Percentiles rank a stretch among this genome's conserved stretches.
phyloP scores from a whole-genome alignment of 35 echinoderm and acorn worm species.

The Ophioderma brevispina region DNA sequence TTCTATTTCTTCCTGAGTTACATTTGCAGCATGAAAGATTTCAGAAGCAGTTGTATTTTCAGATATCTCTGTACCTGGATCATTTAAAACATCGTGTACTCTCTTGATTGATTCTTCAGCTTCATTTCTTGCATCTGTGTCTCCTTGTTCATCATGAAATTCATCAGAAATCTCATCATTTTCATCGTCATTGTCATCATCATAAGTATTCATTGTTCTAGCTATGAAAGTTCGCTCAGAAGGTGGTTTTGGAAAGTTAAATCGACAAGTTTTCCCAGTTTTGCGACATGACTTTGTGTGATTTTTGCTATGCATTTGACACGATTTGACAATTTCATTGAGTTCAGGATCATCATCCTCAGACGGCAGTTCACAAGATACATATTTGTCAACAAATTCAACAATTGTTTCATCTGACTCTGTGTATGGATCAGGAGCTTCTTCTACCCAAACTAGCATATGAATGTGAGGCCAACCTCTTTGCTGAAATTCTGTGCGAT shows the following conservation, averaged over 20 bases:
- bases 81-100: slow-evolving; percentile 30
- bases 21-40: not conserved
- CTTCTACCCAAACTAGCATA: slow-evolving; percentile 62
- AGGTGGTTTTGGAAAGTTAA: not conserved
- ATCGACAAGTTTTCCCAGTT: not conserved
- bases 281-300: not conserved
- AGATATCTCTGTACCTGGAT: not conserved
- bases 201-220: not conserved
- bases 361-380: slow-evolving; percentile 10
- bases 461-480: slow-evolving; percentile 59
- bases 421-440: slow-evolving; percentile 34
- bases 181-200: not conserved
- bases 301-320: not conserved
- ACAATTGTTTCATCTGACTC: slow-evolving; percentile 47
- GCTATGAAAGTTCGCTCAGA: not conserved
- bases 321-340: not conserved
- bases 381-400: slow-evolving; percentile 60
- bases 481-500: slow-evolving; percentile 65
- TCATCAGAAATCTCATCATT: not conserved
- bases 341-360: not conserved
- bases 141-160: not conserved
- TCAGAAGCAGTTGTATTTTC: not conserved
- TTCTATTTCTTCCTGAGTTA: slow-evolving; percentile 54
- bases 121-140: not conserved
- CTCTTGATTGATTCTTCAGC: not conserved